These are phyloP conservation scores for Rhipidura dahli DNA, from an alignment of 2,113 vertebrate genomes.

Conservation along the genomic window DNA sequence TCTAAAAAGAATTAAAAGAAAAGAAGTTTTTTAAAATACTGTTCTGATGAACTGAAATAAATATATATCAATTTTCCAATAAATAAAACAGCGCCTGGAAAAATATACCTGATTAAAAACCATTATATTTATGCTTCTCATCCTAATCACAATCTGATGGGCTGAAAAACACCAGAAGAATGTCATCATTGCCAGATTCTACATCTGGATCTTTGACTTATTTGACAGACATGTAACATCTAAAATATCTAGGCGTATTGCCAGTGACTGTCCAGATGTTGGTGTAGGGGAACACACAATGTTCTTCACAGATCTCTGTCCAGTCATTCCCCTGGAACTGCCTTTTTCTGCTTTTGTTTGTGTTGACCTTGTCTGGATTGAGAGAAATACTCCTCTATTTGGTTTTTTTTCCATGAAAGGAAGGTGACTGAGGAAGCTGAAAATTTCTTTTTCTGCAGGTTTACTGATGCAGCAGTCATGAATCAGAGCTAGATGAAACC, in stretches of 20 bases:
- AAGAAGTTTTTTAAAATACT: neutral
- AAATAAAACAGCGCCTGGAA: neutral
- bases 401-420: neutral
- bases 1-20: neutral
- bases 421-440: neutral
- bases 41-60: neutral
- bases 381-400: neutral
- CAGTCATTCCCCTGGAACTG: neutral
- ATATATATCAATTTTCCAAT: neutral
- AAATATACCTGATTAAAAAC: neutral
- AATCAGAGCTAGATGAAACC: neutral
- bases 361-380: neutral
- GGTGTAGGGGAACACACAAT: neutral
- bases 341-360: neutral
- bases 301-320: neutral
- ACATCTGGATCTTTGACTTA: conserved; percentile 31
- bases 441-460: neutral
- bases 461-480: neutral
- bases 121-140: neutral
- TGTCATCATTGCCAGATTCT: neutral
- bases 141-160: neutral
- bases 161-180: neutral
- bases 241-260: neutral
- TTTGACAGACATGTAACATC: neutral
- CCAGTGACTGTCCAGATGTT: neutral